phyloP scores from a whole-genome alignment of 2,797 vertebrate genomes.

The Hafferia zeledoni region DNA sequence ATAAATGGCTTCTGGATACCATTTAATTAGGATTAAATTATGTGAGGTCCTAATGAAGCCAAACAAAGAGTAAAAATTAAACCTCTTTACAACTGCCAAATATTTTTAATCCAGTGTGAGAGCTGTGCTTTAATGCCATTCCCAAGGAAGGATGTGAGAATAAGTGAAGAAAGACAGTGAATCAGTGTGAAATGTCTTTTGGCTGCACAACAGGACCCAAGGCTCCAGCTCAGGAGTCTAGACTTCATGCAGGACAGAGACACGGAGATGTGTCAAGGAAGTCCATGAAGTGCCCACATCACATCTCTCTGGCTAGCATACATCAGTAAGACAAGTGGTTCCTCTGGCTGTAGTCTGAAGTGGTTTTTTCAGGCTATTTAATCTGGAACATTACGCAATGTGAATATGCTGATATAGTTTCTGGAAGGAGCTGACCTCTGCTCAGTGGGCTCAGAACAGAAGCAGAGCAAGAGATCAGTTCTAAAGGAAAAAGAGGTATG shows the following conservation, averaged over 20 bases:
- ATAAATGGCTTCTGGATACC: background rate
- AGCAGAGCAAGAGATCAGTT: background rate
- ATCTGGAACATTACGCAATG: background rate
- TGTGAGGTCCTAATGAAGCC: background rate
- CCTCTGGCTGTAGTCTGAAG: background rate
- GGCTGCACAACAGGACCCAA: accelerated
- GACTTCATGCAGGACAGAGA: background rate
- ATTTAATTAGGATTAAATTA: background rate
- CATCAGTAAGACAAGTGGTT: background rate
- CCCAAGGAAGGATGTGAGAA: background rate
- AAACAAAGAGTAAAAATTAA: background rate
- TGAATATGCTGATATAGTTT: background rate
- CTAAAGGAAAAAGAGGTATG: background rate
- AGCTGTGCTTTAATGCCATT: background rate
- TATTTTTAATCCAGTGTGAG: background rate
- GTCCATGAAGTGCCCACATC: background rate
- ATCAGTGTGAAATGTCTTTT: background rate
- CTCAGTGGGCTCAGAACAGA: background rate
- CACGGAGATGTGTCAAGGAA: background rate
- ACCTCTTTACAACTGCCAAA: background rate
- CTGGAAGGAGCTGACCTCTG: background rate
- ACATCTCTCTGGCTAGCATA: background rate
- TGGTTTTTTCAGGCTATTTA: background rate
- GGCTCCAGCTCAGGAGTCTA: background rate
- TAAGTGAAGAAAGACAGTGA: background rate